Percentiles rank a stretch among this genome's conserved stretches.
These are phyloP conservation scores for Momotus momota DNA, from an alignment of 2,797 vertebrate species.

Conservation along the genomic window DNA sequence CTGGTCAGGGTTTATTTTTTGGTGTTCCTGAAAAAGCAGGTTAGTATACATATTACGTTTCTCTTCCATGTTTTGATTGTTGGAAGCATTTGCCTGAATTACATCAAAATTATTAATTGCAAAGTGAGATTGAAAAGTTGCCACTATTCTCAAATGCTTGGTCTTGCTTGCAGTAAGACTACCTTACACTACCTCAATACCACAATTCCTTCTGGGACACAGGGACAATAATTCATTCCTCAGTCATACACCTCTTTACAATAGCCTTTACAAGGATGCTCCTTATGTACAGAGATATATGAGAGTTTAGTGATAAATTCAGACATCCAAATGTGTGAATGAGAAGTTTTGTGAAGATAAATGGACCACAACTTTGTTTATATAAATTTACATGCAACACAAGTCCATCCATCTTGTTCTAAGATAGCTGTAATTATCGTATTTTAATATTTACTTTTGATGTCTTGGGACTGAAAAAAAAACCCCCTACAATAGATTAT, in stretches of 20 bases:
- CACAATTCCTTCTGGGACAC: neutral
- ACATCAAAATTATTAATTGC: neutral
- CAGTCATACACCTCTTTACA: neutral
- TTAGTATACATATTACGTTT: neutral
- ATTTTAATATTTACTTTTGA: slow-evolving; percentile 29
- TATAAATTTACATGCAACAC: neutral
- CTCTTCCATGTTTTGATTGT: neutral
- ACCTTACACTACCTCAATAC: neutral
- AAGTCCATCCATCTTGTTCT: neutral
- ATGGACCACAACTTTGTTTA: neutral
- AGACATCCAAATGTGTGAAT: neutral
- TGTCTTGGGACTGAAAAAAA: neutral
- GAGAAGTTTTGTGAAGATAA: neutral
- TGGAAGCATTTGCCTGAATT: neutral
- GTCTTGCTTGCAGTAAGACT: neutral
- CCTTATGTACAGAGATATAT: neutral
- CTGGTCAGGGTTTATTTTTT: too few relatives aligned
- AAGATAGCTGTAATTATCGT: neutral
- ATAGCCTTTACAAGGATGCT: neutral
- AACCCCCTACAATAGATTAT: neutral
- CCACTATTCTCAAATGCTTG: neutral
- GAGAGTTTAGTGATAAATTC: neutral
- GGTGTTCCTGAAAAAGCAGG: neutral
- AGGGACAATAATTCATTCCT: neutral
- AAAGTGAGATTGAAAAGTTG: neutral